phyloP scores from a whole-genome alignment of 2,888 invertebrate species.

The Ophonus ardosiacus region DNA sequence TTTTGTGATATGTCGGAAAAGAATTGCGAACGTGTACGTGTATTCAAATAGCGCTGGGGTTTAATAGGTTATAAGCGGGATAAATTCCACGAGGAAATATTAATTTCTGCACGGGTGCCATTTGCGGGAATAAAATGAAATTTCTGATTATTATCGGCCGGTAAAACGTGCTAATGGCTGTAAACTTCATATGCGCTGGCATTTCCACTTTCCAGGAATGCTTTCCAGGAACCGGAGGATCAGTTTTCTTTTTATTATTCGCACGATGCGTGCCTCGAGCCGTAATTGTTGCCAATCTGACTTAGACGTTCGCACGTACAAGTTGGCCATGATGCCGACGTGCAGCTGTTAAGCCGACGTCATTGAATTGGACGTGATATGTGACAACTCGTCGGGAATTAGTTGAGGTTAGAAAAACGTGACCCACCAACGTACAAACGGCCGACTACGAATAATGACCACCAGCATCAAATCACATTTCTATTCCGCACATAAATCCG shows the following conservation, averaged over 20 bases:
- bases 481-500: no score
- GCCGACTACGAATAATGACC: neutral
- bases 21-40: neutral
- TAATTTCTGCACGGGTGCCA: constrained; percentile 42
- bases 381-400: constrained; percentile 27
- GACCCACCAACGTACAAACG: neutral
- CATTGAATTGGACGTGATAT: constrained; percentile 25
- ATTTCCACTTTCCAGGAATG: constrained; percentile 44
- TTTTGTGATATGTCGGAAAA: constrained; percentile 42
- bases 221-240: constrained; percentile 34
- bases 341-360: constrained; percentile 42
- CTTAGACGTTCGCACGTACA: constrained; percentile 20
- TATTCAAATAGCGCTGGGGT: constrained; percentile 7
- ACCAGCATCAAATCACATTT: neutral
- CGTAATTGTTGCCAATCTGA: constrained; percentile 45
- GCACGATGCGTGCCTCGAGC: constrained; percentile 30
- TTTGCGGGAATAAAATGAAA: constrained; percentile 46
- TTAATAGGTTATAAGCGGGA: constrained; percentile 24
- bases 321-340: constrained; percentile 42
- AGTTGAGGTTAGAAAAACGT: constrained; percentile 37
- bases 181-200: constrained; percentile 40
- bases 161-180: constrained; percentile 54
- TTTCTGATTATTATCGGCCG: constrained; percentile 53
- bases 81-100: constrained; percentile 51
- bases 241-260: constrained; percentile 45